Evolutionary conservation across 2,797 vertebrate genomes (phyloP).

Genomic region (Molossus molossus): DNA sequence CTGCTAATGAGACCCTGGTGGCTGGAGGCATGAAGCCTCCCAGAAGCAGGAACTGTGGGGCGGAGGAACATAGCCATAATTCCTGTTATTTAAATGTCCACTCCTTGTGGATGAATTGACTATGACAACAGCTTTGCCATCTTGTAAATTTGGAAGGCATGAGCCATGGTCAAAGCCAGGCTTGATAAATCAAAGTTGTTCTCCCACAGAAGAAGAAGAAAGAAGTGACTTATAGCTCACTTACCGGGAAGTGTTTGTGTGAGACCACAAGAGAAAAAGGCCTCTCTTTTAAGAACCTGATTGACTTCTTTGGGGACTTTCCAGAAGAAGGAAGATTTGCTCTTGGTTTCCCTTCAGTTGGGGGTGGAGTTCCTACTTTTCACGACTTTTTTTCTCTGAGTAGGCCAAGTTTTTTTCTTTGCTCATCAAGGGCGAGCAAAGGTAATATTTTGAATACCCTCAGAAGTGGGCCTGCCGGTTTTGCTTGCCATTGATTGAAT

Average conservation of each 20-base stretch:
- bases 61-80: fast-evolving
- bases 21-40: background rate
- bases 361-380: constrained; percentile 21
- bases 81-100: background rate
- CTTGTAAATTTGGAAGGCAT: background rate
- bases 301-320: constrained; percentile 25
- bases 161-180: background rate
- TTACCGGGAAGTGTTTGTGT: background rate
- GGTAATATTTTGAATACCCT: background rate
- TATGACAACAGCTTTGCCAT: background rate
- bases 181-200: constrained; percentile 15
- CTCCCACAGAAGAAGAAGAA: constrained; percentile 17
- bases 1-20: background rate
- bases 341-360: background rate
- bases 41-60: background rate
- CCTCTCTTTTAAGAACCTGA: constrained; percentile 4
- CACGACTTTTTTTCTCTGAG: background rate
- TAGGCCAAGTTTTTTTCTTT: constrained; percentile 16
- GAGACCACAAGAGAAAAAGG: background rate
- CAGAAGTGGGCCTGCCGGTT: background rate
- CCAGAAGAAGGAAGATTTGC: constrained; percentile 7
- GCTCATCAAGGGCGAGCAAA: background rate
- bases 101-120: background rate
- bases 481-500: background rate
- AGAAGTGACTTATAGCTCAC: background rate